Evolutionary conservation across 2,113 vertebrate genomes (phyloP).

Genomic region (Rhynchopsitta pachyrhyncha): DNA sequence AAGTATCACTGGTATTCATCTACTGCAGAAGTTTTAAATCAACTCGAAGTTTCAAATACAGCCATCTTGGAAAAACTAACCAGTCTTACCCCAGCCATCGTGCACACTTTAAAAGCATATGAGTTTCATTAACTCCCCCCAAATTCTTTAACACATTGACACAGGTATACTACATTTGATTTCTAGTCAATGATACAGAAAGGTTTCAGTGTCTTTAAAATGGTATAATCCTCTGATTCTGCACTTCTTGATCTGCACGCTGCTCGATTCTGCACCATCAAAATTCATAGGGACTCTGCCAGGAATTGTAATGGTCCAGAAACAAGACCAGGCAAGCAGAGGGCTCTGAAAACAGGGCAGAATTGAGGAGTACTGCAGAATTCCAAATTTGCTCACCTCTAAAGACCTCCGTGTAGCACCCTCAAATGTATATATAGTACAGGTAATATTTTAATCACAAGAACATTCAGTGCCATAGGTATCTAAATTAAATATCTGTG

Average conservation of each 20-base stretch:
- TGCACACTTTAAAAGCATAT: accelerated
- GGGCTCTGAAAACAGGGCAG: not conserved
- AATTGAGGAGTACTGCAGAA: not conserved
- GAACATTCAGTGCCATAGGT: not conserved
- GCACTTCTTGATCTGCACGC: not conserved
- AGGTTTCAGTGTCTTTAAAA: not conserved
- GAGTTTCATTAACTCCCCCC: accelerated
- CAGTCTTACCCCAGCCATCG: too few species aligned
- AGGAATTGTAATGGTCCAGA: not conserved
- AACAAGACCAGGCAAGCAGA: not conserved
- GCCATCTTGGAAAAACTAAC: accelerated
- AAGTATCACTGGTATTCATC: not conserved
- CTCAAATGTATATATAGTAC: not conserved
- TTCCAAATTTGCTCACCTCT: not conserved
- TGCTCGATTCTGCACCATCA: not conserved
- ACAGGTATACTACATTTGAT: not conserved
- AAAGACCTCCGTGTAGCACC: not conserved
- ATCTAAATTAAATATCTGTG: not conserved
- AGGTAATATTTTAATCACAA: not conserved
- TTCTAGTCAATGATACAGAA: not conserved
- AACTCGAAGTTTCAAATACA: not conserved
- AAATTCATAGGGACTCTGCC: not conserved
- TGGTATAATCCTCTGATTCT: not conserved
- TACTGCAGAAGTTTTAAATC: not conserved
- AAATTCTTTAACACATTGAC: not conserved